Evolutionary conservation across 2,888 invertebrate species (phyloP), one percentile per base, ranked within the genome.

Genomic region (Fissipunctia ypsillon): DNA sequence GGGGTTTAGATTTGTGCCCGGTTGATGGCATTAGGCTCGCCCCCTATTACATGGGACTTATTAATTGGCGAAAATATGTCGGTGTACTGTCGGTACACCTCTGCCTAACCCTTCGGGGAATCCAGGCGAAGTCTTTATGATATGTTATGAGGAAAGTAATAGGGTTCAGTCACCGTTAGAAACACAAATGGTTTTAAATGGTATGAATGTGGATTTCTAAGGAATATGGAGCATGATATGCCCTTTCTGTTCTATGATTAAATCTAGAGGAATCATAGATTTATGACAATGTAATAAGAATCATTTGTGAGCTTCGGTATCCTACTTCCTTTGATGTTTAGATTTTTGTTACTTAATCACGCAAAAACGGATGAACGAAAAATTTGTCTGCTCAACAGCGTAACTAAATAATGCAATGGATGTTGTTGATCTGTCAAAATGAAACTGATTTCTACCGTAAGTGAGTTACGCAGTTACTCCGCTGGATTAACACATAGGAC

Each of bases 141-240:
- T 16, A 25, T 25, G 14, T 28, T 54, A 54, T 69, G 68, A 73
- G 54, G 69, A 71, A 57, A 63, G 43, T 66, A 54, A 66, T 63
- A 63, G 28, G 61, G 56, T 57, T 56, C 56, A 50, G 56, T 22
- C 60, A 48, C 45, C 45, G 52, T 64, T 41, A 16, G 31, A 41
- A 12, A 57, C 22, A 25, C 48, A 41, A 64, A 52, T 59, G 54
- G 4, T 66, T 80, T 50, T 61, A 25, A 45, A 56, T 54, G 68
- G 14, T 43, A 25, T 22, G 35, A 14, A 0, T n/a, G 12, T 28
- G 3, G 35, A 28, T 45, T 48, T 72, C 9, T 72, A 22, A 19
- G 45, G 10, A 43, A 35, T 12, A 14, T 14, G 3, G 1, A 48
- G 25, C 52, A 68, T 67, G 28, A 52, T 50, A 69, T 52, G 14